These are phyloP conservation scores for Parasteatoda tepidariorum DNA, from an alignment of 1,140 invertebrate species.

Conservation along the genomic window DNA sequence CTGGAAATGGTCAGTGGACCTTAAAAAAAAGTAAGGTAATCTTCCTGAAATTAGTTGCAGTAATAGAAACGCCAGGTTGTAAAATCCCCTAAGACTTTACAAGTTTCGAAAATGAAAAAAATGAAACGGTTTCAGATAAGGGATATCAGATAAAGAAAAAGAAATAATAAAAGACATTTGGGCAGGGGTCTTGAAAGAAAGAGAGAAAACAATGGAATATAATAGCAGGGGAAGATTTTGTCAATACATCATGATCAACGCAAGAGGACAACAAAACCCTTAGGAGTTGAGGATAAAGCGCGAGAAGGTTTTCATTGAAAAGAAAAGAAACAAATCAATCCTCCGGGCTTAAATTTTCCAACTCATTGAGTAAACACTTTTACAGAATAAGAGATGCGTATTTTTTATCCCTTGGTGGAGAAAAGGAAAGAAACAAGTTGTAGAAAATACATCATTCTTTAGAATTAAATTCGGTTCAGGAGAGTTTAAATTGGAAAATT, in stretches of 20 bases:
- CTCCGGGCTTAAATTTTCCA: constrained; percentile 18
- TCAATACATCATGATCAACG: constrained; percentile 33
- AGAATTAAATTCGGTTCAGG: too few relatives aligned
- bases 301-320: constrained; percentile 32
- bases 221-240: constrained; percentile 12
- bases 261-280: not conserved
- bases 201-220: constrained; percentile 29
- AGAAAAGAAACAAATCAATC: constrained; percentile 14
- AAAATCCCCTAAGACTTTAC: not conserved
- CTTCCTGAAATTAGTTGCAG: not conserved
- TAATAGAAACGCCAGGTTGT: constrained; percentile 1
- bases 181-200: not conserved
- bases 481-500: too few relatives aligned
- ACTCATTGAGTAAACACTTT: constrained; percentile 1
- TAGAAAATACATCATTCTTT: too few relatives aligned
- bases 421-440: too few relatives aligned
- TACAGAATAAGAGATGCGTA: too few relatives aligned
- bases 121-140: too few relatives aligned
- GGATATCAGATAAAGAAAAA: too few relatives aligned
- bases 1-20: too few relatives aligned
- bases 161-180: not conserved
- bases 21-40: too few relatives aligned
- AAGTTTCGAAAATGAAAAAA: too few relatives aligned
- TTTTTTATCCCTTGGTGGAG: too few relatives aligned
- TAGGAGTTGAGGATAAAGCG: not conserved